These are phyloP conservation scores for Phenacoccus solenopsis DNA, from an alignment of 1,140 invertebrate genomes.

Conservation along the genomic window DNA sequence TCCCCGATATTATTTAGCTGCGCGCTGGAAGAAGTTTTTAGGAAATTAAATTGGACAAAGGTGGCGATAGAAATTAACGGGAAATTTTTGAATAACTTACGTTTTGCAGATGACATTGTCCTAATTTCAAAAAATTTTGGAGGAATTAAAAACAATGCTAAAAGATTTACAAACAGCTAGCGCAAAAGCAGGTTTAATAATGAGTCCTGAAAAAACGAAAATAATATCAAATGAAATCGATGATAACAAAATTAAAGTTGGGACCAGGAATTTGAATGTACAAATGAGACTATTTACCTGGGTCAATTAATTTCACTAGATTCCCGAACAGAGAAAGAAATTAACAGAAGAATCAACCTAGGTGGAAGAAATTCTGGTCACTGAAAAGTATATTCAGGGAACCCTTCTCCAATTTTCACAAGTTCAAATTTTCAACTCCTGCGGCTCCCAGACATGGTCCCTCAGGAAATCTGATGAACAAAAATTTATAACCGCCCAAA, in stretches of 20 bases:
- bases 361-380: slow-evolving; percentile 20
- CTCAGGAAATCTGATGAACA: background rate
- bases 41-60: too few relatives aligned
- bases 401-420: background rate
- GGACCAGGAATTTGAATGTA: slow-evolving; percentile 3
- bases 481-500: background rate
- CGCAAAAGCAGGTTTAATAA: slow-evolving; percentile 18
- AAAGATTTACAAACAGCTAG: background rate
- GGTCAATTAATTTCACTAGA: background rate
- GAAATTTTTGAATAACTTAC: slow-evolving; percentile 28
- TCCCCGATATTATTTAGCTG: slow-evolving; percentile 26
- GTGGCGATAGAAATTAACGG: slow-evolving; percentile 28
- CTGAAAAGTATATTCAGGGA: slow-evolving; percentile 7
- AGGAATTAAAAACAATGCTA: slow-evolving; percentile 16
- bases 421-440: slow-evolving; percentile 7
- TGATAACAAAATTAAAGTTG: background rate
- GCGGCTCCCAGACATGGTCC: slow-evolving; percentile 19
- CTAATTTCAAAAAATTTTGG: slow-evolving; percentile 23
- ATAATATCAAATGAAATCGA: too few relatives aligned
- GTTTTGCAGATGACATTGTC: slow-evolving; percentile 32
- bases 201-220: slow-evolving; percentile 19
- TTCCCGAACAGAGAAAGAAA: background rate
- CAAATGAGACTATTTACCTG: background rate
- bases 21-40: slow-evolving; percentile 24
- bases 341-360: slow-evolving; percentile 18